These are phyloP conservation scores for Empidonax traillii DNA, from an alignment of 2,113 vertebrate species.

Conservation along the genomic window DNA sequence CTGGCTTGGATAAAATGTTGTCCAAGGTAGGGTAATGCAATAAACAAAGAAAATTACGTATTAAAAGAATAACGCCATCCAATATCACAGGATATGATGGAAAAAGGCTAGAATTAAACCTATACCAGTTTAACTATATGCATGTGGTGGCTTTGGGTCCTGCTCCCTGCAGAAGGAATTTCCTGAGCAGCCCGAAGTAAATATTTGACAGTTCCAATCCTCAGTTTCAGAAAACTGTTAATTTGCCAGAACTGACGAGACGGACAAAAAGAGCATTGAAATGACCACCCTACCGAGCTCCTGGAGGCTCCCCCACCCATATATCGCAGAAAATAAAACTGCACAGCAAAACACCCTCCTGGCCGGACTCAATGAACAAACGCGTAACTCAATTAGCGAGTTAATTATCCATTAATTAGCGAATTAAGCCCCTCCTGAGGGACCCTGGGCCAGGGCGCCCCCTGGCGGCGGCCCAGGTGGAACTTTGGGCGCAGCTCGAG, in stretches of 20 bases:
- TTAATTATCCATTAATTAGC: background rate
- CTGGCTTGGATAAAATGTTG: background rate
- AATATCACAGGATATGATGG: background rate
- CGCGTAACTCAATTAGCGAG: rapidly evolving
- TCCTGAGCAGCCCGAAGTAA: background rate
- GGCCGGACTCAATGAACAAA: background rate
- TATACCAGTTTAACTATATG: background rate
- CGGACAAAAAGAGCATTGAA: background rate
- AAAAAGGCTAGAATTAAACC: background rate
- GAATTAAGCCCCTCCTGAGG: background rate
- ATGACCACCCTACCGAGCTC: rapidly evolving
- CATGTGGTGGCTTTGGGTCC: background rate
- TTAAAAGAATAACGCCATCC: background rate
- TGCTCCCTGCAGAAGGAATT: background rate
- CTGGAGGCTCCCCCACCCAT: background rate
- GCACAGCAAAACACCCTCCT: background rate
- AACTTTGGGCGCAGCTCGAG: background rate
- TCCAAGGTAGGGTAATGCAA: background rate
- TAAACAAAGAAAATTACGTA: background rate
- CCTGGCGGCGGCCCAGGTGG: background rate
- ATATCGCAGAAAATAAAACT: rapidly evolving
- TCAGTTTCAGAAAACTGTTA: background rate
- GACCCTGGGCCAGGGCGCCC: background rate
- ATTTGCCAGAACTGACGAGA: background rate
- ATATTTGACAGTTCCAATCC: background rate